phyloP scores from a whole-genome alignment of 2,797 vertebrate genomes.

The Sphenopsis melanotis region DNA sequence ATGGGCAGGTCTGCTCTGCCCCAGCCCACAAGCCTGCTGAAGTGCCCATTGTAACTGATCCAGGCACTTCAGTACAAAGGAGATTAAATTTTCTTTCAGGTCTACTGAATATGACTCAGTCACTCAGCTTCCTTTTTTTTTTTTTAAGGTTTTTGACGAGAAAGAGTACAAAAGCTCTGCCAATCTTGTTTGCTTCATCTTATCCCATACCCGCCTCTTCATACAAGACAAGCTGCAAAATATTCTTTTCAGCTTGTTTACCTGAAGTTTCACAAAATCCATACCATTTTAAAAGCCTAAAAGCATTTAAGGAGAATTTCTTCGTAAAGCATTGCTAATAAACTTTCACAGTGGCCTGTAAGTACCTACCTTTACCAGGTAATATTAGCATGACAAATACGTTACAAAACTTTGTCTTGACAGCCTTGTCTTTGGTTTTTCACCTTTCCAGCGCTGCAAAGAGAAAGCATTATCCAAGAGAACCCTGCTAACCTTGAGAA shows the following conservation, averaged over 20 bases:
- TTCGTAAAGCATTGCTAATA: neutral
- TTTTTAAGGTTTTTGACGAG: neutral
- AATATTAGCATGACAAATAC: neutral
- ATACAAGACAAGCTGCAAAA: neutral
- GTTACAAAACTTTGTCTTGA: neutral
- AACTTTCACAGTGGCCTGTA: neutral
- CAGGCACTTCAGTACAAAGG: neutral
- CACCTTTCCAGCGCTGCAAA: neutral
- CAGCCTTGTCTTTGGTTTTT: neutral
- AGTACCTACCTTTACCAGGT: neutral
- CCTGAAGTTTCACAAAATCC: neutral
- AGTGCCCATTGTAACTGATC: neutral
- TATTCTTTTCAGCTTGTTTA: neutral
- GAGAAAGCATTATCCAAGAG: neutral
- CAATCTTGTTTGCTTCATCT: neutral
- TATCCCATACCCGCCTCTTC: neutral
- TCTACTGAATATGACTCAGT: neutral
- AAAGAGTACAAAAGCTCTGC: neutral
- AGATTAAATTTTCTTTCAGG: neutral
- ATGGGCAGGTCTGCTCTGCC: neutral
- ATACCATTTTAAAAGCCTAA: neutral
- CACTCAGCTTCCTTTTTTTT: neutral
- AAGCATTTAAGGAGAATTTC: neutral
- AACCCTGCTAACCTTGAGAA: neutral
- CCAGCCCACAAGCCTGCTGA: neutral